Evolutionary conservation across 2,113 vertebrate species (phyloP), one percentile per base, ranked within the genome.

Genomic region (Proteles cristata): DNA sequence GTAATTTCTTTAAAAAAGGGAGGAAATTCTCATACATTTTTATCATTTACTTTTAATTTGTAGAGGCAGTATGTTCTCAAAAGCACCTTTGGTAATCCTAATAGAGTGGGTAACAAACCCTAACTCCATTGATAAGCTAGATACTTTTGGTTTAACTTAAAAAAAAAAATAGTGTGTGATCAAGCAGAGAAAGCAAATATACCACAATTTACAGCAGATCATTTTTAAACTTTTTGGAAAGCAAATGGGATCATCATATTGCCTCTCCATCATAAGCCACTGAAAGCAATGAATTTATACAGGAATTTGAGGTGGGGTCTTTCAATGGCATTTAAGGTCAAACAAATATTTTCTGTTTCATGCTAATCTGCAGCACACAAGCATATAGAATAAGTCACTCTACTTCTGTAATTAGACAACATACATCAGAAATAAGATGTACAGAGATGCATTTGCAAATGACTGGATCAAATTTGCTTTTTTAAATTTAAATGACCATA

Each of bases 271-370:
- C 23, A 74, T 48, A 95, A 86, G 23, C 68, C 25, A 23, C 11
- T 48, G 16, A 92, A 94, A 93, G 66, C 10, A 93, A 96, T 53
- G 26, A 31, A 93, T 7, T 74, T 93, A 11, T 28, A 89, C 25
- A 93, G 77, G 89, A n/a, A 96, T 86, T 86, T 91, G 45, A 94
- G 19, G 39, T 25, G 0, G 4, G 28, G 16, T 83, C 89, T 73
- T 94, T 16, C 92, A 95, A 76, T 43, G 25, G 25, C 1, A 65
- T 80, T 86, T 93, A 89, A 71, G 28, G 33, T 14, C 76, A 96
- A 96, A 81, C 16, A 93, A 94, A 69, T 71, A 92, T 35, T 87
- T 86, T 77, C 68, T 92, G 28, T 77, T 96, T 94, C 58, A 87
- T 83, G 50, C 73, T 92, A 84, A 93, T 76, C 63, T 88, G 69